phyloP scores from a whole-genome alignment of 2,113 vertebrate species.

The Epinephelus cyanopodus region DNA sequence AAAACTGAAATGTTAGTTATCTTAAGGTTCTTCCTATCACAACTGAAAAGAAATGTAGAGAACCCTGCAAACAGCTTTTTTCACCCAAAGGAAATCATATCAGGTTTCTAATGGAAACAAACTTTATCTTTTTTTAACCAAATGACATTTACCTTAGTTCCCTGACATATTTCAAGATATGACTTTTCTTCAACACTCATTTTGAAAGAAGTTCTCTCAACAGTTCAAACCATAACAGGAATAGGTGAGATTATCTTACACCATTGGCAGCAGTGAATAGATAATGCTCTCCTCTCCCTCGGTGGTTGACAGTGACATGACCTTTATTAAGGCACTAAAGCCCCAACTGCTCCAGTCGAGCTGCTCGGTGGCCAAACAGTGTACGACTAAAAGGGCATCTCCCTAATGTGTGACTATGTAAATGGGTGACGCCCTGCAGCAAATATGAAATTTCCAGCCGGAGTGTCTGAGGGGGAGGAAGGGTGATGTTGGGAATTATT shows the following conservation, averaged over 20 bases:
- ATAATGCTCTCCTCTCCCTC: conserved; percentile 22
- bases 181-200: neutral
- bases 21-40: neutral
- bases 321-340: conserved; percentile 62
- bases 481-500: conserved; percentile 24
- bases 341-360: conserved; percentile 38
- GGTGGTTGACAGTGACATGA: conserved; percentile 57
- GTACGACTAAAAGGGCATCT: conserved; percentile 59
- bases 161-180: neutral
- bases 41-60: neutral
- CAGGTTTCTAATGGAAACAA: neutral
- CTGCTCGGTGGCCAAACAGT: conserved; percentile 45
- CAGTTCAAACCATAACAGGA: conserved; percentile 15
- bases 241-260: conserved; percentile 18
- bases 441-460: conserved; percentile 29
- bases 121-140: neutral
- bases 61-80: neutral
- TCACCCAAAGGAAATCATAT: neutral
- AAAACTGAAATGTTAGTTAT: neutral
- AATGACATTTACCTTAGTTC: conserved; percentile 13
- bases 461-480: neutral
- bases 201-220: neutral
- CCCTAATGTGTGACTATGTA: conserved; percentile 44
- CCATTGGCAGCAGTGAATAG: conserved; percentile 36
- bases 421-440: conserved; percentile 50